Conservation (phyloP, 2,113 vertebrate genomes). For the Psittacara wagleri region DNA sequence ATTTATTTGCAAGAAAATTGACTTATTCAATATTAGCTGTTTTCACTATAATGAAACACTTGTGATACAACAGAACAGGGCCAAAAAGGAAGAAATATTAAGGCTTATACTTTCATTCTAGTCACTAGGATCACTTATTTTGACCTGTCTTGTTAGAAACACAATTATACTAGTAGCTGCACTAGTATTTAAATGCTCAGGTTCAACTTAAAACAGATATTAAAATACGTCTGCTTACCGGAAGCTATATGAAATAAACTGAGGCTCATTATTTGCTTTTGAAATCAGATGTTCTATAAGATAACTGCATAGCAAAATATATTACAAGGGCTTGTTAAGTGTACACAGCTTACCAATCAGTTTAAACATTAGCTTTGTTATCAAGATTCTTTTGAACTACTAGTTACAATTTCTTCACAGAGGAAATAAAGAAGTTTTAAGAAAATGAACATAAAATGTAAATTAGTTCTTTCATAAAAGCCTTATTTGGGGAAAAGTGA, state of each 20-base stretch:
- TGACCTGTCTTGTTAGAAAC: background rate
- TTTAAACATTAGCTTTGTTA: background rate
- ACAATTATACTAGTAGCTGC: background rate
- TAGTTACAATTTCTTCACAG: background rate
- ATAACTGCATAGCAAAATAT: background rate
- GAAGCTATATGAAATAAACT: background rate
- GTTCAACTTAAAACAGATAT: background rate
- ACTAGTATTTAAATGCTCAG: background rate
- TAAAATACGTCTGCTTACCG: background rate
- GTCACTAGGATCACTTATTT: background rate
- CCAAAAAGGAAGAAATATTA: background rate
- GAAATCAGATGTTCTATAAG: background rate
- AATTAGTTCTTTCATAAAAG: constrained; percentile 20
- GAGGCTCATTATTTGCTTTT: background rate
- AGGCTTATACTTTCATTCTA: background rate
- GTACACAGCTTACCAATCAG: background rate
- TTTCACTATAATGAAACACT: background rate
- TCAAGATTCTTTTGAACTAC: background rate
- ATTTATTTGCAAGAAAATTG: background rate
- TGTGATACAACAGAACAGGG: background rate
- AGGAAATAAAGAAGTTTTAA: background rate
- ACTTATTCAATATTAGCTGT: background rate
- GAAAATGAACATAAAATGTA: background rate
- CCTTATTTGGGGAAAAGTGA: background rate
- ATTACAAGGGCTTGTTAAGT: background rate